These are phyloP conservation scores for Macaria notata DNA, from an alignment of 2,888 invertebrate species.

Conservation along the genomic window DNA sequence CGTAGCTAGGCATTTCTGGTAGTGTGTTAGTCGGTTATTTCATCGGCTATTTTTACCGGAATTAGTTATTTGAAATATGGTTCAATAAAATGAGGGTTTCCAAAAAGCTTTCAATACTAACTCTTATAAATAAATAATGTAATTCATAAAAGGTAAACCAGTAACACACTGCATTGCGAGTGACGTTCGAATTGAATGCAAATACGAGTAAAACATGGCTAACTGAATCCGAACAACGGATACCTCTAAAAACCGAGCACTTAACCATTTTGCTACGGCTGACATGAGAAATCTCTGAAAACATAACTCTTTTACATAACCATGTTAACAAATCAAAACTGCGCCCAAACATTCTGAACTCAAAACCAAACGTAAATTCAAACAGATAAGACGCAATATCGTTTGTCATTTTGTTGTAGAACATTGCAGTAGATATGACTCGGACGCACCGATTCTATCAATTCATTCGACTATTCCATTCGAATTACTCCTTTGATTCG, in stretches of 20 bases:
- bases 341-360: neutral
- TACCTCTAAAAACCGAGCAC: constrained; percentile 28
- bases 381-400: constrained; percentile 7
- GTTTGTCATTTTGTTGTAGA: constrained; percentile 1
- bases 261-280: constrained; percentile 37
- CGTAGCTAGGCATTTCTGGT: too few species aligned
- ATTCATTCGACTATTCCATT: constrained; percentile 59
- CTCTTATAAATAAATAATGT: too few species aligned
- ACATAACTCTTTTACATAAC: constrained; percentile 40
- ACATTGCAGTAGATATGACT: constrained; percentile 3
- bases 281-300: constrained; percentile 31
- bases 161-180: too few species aligned
- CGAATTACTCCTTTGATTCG: constrained; percentile 72
- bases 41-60: too few species aligned
- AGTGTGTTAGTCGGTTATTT: too few species aligned
- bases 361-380: constrained; percentile 14
- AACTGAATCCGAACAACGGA: constrained; percentile 10
- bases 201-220: neutral
- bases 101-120: too few species aligned
- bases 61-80: too few species aligned
- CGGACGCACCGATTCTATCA: constrained; percentile 37
- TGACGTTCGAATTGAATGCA: too few species aligned
- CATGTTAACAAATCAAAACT: constrained; percentile 31
- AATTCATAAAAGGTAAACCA: too few species aligned
- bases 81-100: too few species aligned